A percentile compares a stretch with the other conserved stretches of the same genome.
phyloP scores from a whole-genome alignment of 2,888 invertebrate genomes.

The Digitonthophagus gazella region DNA sequence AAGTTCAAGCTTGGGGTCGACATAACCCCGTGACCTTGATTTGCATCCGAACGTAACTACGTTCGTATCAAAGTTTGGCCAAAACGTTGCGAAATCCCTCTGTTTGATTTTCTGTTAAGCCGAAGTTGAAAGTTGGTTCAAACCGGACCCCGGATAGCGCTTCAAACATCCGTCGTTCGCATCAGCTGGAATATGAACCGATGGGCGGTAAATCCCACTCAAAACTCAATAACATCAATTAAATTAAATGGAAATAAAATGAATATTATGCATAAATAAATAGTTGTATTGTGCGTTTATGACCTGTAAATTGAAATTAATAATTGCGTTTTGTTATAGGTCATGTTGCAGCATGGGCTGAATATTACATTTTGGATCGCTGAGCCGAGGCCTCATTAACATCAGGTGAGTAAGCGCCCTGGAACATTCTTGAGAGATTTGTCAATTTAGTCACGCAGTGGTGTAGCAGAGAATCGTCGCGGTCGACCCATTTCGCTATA shows the following conservation, averaged over 20 bases:
- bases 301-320: neutral
- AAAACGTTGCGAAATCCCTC: neutral
- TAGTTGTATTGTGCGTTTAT: neutral
- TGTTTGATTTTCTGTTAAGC: neutral
- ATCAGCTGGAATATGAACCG: neutral
- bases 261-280: neutral
- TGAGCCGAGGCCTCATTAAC: conserved; percentile 32
- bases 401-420: conserved; percentile 21
- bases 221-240: too few relatives aligned
- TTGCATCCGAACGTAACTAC: conserved; percentile 29
- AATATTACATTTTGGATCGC: conserved; percentile 39
- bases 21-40: conserved; percentile 30
- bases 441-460: neutral
- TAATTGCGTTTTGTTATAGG: conserved; percentile 39
- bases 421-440: neutral
- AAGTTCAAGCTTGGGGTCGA: conserved; percentile 37
- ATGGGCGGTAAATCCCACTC: neutral
- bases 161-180: neutral
- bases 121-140: too few relatives aligned
- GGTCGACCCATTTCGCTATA: neutral
- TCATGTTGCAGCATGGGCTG: conserved; percentile 47
- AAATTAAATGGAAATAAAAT: too few relatives aligned
- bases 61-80: neutral
- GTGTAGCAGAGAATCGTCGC: neutral
- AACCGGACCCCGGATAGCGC: neutral